Base-by-base conservation (phyloP, 2,888 invertebrate species). In the Chaetoderma sp. region DNA sequence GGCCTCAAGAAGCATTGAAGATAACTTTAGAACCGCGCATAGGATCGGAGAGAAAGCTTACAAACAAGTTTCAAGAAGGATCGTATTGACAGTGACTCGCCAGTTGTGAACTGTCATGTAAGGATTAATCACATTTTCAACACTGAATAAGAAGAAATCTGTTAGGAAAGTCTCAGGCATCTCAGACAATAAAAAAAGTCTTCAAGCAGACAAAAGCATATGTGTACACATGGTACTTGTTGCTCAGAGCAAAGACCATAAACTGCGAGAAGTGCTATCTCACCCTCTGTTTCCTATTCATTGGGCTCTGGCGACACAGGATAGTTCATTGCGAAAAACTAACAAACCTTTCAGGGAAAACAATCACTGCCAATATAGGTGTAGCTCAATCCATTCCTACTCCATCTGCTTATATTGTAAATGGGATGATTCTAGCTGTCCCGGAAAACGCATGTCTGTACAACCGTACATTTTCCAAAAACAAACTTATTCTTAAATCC, bases 261-360 rank as follows among this genome's bases (percentile, higher is more conserved):
- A 65, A 23, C 45, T 63, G 32, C 8, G 36, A 45, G 68, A 68
- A 16, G 56, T 70, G 2, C 57, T 70, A n/a, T 33, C 50, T 30
- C 67, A 70, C 56, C 70, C 57, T 16, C 56, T 64, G 39, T 60
- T 60, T 36, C 60, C 61, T 44, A 21, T 70, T n/a, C 69, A 63
- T 23, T 68, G 67, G 69, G 63, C 67, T 16, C 32, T 63, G 21
- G 55, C 67, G 13, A 68, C 58, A 21, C 63, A 52, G 10, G 63
- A 68, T 36, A 67, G 67, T 13, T 49, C 32, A 16, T 33, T 65
- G 13, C 21, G 58, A 32, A 68, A 69, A 42, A 65, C 70, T 10
- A 69, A 70, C 58, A 69, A 70, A 65, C 63, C 67, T 27, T 63
- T n/a, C n/a, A n/a, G 50, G 49, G 4, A 30, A 45, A 4, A 54